These are phyloP conservation scores for Caenorhabditis sp. DNA, from an alignment of 2,888 invertebrate species.

Conservation along the genomic window DNA sequence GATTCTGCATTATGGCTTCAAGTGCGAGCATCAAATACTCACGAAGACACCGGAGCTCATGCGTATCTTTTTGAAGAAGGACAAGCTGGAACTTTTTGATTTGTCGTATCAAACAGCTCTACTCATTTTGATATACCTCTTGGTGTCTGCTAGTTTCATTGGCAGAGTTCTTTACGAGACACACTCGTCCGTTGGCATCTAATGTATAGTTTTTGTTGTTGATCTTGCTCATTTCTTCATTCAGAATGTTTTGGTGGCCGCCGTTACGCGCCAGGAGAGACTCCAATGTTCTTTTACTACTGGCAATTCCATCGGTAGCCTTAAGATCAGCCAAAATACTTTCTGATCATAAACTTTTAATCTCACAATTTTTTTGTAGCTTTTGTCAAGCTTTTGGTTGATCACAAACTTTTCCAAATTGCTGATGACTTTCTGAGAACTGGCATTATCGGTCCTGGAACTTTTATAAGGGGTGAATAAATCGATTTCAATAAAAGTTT, in stretches of 20 bases:
- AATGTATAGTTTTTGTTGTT: conserved; percentile 60
- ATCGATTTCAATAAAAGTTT: not conserved
- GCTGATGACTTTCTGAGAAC: conserved; percentile 40
- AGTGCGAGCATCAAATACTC: conserved; percentile 58
- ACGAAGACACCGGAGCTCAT: conserved; percentile 54
- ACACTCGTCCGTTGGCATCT: conserved; percentile 60
- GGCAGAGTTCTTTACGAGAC: conserved; percentile 47
- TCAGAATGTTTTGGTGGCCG: conserved; percentile 46
- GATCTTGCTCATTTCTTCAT: conserved; percentile 19
- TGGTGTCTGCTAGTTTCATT: conserved; percentile 44
- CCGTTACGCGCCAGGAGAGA: conserved; percentile 58
- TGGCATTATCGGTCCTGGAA: conserved; percentile 52
- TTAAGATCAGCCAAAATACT: conserved; percentile 5
- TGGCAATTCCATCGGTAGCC: conserved; percentile 47
- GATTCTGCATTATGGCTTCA: conserved; percentile 57
- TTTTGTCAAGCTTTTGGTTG: conserved; percentile 38
- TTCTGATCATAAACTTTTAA: not conserved
- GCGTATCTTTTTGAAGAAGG: conserved; percentile 48
- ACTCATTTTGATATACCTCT: conserved; percentile 15
- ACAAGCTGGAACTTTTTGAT: conserved; percentile 35
- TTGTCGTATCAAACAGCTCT: not conserved
- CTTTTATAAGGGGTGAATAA: conserved; percentile 11
- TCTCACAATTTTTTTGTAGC: conserved; percentile 52
- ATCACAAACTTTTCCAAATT: conserved; percentile 50
- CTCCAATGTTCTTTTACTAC: conserved; percentile 58